A percentile compares a stretch with the other conserved stretches of the same genome.
Evolutionary conservation across 64 coral and sea anemone genomes (phyloP).

Genomic region (Montipora efflorescens): DNA sequence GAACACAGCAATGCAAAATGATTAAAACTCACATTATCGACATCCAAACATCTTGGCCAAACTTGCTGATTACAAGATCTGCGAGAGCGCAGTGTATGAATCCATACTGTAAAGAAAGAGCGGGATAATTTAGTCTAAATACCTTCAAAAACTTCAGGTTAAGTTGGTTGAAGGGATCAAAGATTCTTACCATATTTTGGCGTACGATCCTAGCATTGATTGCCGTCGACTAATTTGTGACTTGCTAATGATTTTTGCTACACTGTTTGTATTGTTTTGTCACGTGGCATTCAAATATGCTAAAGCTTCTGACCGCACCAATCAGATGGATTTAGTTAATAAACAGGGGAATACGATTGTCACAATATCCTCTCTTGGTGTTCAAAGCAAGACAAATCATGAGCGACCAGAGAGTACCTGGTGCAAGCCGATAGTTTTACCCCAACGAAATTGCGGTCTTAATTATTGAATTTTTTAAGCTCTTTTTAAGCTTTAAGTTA

Average conservation of each 20-base stretch:
- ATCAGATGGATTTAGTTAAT: slow-evolving; percentile 13
- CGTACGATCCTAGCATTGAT: not conserved
- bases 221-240: not conserved
- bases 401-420: not conserved
- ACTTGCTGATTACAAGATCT: slow-evolving; percentile 86
- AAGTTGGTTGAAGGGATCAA: too few species aligned
- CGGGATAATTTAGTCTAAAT: not conserved
- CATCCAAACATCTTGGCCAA: slow-evolving; percentile 90
- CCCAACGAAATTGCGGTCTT: too few species aligned
- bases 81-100: slow-evolving; percentile 90
- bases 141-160: not conserved
- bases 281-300: slow-evolving; percentile 4
- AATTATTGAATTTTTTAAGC: not conserved
- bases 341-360: not conserved
- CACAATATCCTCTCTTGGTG: not conserved
- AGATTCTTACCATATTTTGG: slow-evolving; percentile 36
- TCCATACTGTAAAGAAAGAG: slow-evolving; percentile 71
- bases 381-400: not conserved
- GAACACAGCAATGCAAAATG: not conserved
- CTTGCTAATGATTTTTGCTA: slow-evolving; percentile 14
- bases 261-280: slow-evolving; percentile 33
- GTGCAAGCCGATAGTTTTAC: not conserved
- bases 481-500: not conserved
- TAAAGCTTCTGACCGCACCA: slow-evolving; percentile 4
- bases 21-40: slow-evolving; percentile 74